Conservation (phyloP, 2,113 vertebrate genomes). For the Lipophrys pholis region DNA sequence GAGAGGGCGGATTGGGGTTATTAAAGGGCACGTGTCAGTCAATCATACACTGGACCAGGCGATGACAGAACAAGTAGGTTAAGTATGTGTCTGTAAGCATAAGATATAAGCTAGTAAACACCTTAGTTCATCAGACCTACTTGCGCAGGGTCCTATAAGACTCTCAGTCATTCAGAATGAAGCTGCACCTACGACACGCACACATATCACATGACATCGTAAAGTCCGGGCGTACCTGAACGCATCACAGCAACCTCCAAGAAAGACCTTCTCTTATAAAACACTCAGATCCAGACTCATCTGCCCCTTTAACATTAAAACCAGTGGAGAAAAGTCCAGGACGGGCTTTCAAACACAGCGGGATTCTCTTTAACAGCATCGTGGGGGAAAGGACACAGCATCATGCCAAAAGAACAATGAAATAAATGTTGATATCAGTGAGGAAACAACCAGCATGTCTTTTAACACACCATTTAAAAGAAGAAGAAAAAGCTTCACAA, state of each 20-base stretch:
- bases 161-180: background rate
- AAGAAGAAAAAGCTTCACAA: background rate
- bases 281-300: too few relatives aligned
- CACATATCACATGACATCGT: background rate
- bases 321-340: too few relatives aligned
- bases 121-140: slow-evolving; percentile 46
- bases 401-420: too few relatives aligned
- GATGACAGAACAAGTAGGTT: slow-evolving; percentile 49
- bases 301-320: too few relatives aligned
- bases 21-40: slow-evolving; percentile 33
- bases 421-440: too few relatives aligned
- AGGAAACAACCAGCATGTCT: too few relatives aligned
- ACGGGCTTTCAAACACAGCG: too few relatives aligned
- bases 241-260: slow-evolving; percentile 36
- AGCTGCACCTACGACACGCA: background rate
- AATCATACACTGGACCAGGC: slow-evolving; percentile 26
- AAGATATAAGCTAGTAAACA: slow-evolving; percentile 54
- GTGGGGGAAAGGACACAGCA: too few relatives aligned
- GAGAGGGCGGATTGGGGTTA: slow-evolving; percentile 27
- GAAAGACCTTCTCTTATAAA: too few relatives aligned
- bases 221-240: slow-evolving; percentile 40
- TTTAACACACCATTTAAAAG: background rate
- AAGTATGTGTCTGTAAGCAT: slow-evolving; percentile 42
- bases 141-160: background rate
- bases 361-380: too few relatives aligned